These are phyloP conservation scores for Zaprionus capensis DNA, from an alignment of 1,140 invertebrate genomes.

Conservation along the genomic window DNA sequence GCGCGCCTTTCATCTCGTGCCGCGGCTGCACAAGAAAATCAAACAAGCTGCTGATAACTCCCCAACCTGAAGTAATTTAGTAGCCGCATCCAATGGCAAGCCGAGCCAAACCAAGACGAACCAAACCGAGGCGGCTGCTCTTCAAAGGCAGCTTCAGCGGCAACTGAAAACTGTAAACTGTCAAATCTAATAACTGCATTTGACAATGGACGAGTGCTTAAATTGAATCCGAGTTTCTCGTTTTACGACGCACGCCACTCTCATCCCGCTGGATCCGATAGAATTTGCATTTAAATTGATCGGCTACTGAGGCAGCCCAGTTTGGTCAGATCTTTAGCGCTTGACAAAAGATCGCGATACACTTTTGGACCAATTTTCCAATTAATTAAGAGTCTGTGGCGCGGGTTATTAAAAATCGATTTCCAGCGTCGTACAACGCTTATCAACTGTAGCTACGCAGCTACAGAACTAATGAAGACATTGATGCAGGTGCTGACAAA, in stretches of 20 bases:
- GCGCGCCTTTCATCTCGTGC: conserved; percentile 61
- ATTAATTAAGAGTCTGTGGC: conserved; percentile 68
- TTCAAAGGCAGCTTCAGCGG: conserved; percentile 56
- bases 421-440: conserved; percentile 54
- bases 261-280: conserved; percentile 35
- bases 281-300: conserved; percentile 74
- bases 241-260: conserved; percentile 77
- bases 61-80: conserved; percentile 66
- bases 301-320: conserved; percentile 52
- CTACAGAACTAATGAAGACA: conserved; percentile 68
- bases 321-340: conserved; percentile 26
- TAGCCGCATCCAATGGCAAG: conserved; percentile 36
- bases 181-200: conserved; percentile 82
- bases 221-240: conserved; percentile 62
- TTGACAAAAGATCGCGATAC: conserved; percentile 57
- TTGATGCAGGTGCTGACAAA: conserved; percentile 59
- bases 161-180: conserved; percentile 68
- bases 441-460: conserved; percentile 36
- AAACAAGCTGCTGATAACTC: conserved; percentile 69
- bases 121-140: conserved; percentile 34
- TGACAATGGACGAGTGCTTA: conserved; percentile 67
- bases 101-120: no score
- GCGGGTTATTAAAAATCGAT: conserved; percentile 75
- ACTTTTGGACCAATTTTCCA: conserved; percentile 41
- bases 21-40: conserved; percentile 73